A percentile compares a stretch with the other conserved stretches of the same genome.
These are phyloP conservation scores for Cheirogaleus major DNA, from an alignment of 2,797 vertebrate species.

Conservation along the genomic window DNA sequence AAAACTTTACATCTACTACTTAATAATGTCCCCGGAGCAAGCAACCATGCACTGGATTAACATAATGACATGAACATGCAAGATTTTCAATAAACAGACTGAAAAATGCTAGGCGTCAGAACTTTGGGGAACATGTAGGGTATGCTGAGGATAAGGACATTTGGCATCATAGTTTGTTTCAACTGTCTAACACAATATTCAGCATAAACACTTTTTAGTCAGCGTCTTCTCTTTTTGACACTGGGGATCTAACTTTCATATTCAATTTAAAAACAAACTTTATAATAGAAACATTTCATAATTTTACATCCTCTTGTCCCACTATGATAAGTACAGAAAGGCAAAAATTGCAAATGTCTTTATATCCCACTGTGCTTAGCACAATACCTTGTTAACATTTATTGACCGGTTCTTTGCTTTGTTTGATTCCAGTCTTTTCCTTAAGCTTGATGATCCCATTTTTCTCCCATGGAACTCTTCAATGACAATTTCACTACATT, in stretches of 20 bases:
- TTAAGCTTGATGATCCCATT: not conserved
- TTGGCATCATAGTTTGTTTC: not conserved
- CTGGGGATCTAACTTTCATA: not conserved
- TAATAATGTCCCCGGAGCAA: not conserved
- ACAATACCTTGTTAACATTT: not conserved
- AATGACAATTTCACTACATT: not conserved
- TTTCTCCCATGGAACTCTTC: not conserved
- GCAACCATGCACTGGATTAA: not conserved
- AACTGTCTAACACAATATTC: not conserved
- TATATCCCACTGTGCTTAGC: not conserved
- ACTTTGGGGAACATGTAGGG: not conserved
- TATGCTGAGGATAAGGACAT: not conserved
- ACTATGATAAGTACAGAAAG: not conserved
- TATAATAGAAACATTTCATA: not conserved
- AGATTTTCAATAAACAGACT: not conserved
- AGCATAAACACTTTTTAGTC: not conserved
- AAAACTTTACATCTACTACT: not conserved
- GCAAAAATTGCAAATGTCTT: not conserved
- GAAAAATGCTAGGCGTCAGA: not conserved
- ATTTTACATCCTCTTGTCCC: not conserved
- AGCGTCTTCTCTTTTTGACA: not conserved
- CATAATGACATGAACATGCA: not conserved
- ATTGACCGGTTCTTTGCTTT: not conserved
- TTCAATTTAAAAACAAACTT: not conserved
- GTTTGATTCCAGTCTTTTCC: not conserved